A percentile compares a stretch with the other conserved stretches of the same genome.
Evolutionary conservation across 2,113 vertebrate genomes (phyloP).

Genomic region (Thalassoma bifasciatum): DNA sequence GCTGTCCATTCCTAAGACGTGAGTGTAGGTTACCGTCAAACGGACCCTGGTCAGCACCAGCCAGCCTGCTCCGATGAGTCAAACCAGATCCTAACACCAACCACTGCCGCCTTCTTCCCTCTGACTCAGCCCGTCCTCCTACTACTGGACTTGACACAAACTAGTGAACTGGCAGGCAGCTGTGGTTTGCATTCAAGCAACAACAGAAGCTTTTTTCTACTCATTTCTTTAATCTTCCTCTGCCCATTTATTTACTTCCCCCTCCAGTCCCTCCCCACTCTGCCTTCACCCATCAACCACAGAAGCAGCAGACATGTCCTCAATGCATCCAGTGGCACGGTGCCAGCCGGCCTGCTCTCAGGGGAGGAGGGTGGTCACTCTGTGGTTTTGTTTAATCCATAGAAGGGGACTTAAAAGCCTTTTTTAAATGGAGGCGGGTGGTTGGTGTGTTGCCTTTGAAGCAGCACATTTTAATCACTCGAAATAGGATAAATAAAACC

Average conservation of each 20-base stretch:
- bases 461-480: constrained; percentile 10
- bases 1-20: constrained; percentile 76
- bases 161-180: constrained; percentile 37
- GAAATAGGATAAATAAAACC: constrained; percentile 2
- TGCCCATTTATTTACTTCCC: constrained; percentile 36
- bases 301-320: constrained; percentile 55
- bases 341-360: constrained; percentile 42
- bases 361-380: constrained; percentile 29
- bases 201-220: constrained; percentile 24
- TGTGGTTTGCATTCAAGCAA: constrained; percentile 52
- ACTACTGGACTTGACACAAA: constrained; percentile 41
- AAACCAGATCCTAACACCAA: constrained; percentile 32
- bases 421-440: constrained; percentile 49
- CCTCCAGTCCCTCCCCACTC: constrained; percentile 33
- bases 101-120: constrained; percentile 9
- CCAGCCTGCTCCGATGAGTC: constrained; percentile 62
- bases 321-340: constrained; percentile 44
- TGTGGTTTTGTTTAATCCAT: constrained; percentile 40
- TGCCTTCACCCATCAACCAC: constrained; percentile 54
- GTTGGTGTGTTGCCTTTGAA: constrained; percentile 30
- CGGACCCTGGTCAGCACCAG: constrained; percentile 34
- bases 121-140: constrained; percentile 71
- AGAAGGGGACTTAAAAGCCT: constrained; percentile 27
- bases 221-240: constrained; percentile 38
- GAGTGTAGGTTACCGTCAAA: constrained; percentile 68